Conservation (phyloP, 1,140 invertebrate species). For the Ctenoplectra terminalis region DNA sequence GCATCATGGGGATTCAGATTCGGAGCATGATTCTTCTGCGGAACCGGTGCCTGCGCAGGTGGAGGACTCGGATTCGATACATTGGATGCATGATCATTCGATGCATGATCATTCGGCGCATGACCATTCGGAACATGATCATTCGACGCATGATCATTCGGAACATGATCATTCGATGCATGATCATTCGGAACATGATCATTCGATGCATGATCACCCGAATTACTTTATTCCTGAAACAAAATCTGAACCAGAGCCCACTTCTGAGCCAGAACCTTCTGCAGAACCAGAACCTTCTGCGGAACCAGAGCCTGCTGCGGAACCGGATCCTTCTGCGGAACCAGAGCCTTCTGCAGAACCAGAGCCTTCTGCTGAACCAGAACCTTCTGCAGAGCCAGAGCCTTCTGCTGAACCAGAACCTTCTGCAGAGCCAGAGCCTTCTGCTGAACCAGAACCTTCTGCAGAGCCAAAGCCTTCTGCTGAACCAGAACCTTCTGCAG, state of each 20-base stretch:
- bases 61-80: not conserved
- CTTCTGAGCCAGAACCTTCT: constrained; percentile 60
- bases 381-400: constrained; percentile 63
- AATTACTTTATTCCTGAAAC: constrained; percentile 18
- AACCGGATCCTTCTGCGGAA: constrained; percentile 62
- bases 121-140: not conserved
- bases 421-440: constrained; percentile 63
- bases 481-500: constrained; percentile 67
- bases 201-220: not conserved
- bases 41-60: constrained; percentile 61
- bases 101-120: not conserved
- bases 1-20: constrained; percentile 33
- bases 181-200: not conserved
- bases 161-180: not conserved
- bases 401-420: constrained; percentile 66
- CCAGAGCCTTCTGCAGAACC: constrained; percentile 61
- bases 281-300: constrained; percentile 61
- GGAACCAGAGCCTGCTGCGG: constrained; percentile 21
- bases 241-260: constrained; percentile 68
- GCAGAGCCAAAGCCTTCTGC: constrained; percentile 64
- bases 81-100: constrained; percentile 35
- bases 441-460: constrained; percentile 64
- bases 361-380: constrained; percentile 64
- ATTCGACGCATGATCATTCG: not conserved
- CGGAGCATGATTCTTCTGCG: constrained; percentile 56